Evolutionary conservation across 2,113 vertebrate genomes (phyloP), one percentile per base, ranked within the genome.

Genomic region (Solea solea): DNA sequence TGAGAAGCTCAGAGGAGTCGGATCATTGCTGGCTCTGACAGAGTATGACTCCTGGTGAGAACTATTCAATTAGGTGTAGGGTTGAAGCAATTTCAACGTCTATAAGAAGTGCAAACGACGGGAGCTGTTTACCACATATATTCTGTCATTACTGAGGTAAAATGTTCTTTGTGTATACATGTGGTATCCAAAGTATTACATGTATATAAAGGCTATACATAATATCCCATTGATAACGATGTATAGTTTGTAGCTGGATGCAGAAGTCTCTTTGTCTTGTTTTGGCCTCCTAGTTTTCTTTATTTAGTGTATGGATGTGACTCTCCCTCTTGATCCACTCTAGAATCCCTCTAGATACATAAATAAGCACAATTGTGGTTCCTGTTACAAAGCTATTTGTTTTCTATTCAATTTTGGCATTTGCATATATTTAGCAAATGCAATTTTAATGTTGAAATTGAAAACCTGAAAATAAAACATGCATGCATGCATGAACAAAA

Each of bases 121-220:
- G 16, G 9, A 62, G 52, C 50, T 50, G 21, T 54, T 64, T 58
- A 69, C 40, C 52, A 62, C 68, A 72, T 55, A 86, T 92, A 91
- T 90, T 90, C 71, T 91, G 90, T 93, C 91, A 92, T 93, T 92
- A 93, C 91, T 89, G 88, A 93, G 21, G 28, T 70, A 80, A 60
- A 63, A 69, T 86, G 75, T 90, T 75, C 13, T 65, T 10, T 51
- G 56, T 66, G 83, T 90, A 91, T 92, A 84, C 89, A 92, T 89
- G 89, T 90, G 66, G 85, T 79, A 53, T 69, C 16, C 3, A 68
- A 21, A 9, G 60, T 82, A 80, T 85, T 84, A 66, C 90, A 91
- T 92, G 90, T 80, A 89, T 93, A 90, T 91, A 89, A 84, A 82
- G 84, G 83, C 86, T 89, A 84, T 91, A 83, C 71, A 85, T 78